phyloP scores from a whole-genome alignment of 1,140 invertebrate species.

The Zaprionus africanus region DNA sequence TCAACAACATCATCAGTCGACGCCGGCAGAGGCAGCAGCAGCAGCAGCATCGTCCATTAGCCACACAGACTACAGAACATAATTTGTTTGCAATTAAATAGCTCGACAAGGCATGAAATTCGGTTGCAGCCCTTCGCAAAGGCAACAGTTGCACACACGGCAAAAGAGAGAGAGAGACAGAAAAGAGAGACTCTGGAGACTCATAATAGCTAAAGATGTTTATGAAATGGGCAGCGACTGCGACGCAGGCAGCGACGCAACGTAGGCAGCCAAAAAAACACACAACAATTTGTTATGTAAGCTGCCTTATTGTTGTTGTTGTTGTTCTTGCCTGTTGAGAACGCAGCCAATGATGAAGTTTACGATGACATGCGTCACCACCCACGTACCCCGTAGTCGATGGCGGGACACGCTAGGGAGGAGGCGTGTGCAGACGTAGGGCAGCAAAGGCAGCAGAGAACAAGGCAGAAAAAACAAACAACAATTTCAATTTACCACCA shows the following conservation, averaged over 20 bases:
- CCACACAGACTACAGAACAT: conserved; percentile 69
- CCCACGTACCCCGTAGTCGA: conserved; percentile 62
- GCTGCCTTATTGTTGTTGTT: conserved; percentile 26
- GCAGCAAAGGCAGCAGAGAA: not conserved
- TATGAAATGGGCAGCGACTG: conserved; percentile 79
- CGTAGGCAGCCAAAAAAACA: conserved; percentile 42
- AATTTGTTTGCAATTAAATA: conserved; percentile 83
- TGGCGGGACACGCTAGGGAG: conserved; percentile 34
- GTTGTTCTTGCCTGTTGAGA: conserved; percentile 30
- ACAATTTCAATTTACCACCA: conserved; percentile 74
- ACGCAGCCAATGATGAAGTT: conserved; percentile 78
- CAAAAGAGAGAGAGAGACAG: not conserved
- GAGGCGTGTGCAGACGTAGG: conserved; percentile 59
- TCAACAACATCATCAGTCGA: conserved; percentile 77
- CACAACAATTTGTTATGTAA: conserved; percentile 76
- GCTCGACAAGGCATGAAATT: conserved; percentile 82
- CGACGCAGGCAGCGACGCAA: conserved; percentile 48
- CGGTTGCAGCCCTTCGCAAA: conserved; percentile 66
- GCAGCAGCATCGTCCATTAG: conserved; percentile 65
- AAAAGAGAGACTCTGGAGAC: conserved; percentile 58
- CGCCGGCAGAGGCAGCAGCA: conserved; percentile 28
- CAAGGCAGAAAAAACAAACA: conserved; percentile 67
- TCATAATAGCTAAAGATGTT: conserved; percentile 62
- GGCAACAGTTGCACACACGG: conserved; percentile 39
- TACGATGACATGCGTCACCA: conserved; percentile 83